Conservation (phyloP, 64 coral and sea anemone species). For the Stichodactyla helianthus region DNA sequence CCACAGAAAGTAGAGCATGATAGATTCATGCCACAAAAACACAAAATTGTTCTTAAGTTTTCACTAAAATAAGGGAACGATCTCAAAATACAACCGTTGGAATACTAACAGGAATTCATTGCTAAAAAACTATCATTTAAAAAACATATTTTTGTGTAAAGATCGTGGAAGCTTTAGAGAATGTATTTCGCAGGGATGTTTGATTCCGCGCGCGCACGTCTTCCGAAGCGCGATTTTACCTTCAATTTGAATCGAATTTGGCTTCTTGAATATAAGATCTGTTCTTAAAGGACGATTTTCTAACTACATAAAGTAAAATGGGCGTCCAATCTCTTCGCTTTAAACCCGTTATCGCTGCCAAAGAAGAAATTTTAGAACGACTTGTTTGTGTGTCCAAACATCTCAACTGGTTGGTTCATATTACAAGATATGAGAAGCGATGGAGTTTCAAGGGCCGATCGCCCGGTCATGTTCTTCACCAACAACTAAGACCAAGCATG, state of each 20-base stretch:
- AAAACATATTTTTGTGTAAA: background rate
- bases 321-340: background rate
- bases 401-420: background rate
- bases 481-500: background rate
- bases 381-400: slow-evolving; percentile 12
- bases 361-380: slow-evolving; percentile 10
- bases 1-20: background rate
- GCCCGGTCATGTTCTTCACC: background rate
- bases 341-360: background rate
- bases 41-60: background rate
- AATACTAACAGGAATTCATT: background rate
- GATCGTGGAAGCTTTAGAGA: background rate
- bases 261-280: background rate
- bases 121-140: background rate
- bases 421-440: background rate
- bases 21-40: background rate
- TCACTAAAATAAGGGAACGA: background rate
- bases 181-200: background rate
- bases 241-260: slow-evolving; percentile 10
- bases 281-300: background rate
- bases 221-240: slow-evolving; percentile 3
- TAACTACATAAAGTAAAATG: background rate
- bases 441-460: background rate
- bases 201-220: background rate
- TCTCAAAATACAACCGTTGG: background rate